phyloP scores from a whole-genome alignment of 2,888 invertebrate species.

The Lacanobia wlatinum region DNA sequence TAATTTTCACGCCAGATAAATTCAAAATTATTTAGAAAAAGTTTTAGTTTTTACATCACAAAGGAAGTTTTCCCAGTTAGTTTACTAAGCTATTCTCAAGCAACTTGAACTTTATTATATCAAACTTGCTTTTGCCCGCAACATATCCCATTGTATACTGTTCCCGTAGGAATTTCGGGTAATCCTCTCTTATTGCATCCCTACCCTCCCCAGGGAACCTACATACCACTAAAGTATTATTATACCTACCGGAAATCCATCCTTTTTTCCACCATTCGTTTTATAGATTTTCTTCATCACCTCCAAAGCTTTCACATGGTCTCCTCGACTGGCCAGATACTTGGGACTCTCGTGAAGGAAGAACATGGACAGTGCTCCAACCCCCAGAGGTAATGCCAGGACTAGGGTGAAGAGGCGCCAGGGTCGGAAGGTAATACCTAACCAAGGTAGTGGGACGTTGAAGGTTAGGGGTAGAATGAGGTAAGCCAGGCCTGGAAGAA shows the following conservation, averaged over 20 bases:
- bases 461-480: conserved; percentile 91
- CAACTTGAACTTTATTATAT: too few relatives aligned
- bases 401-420: conserved; percentile 93
- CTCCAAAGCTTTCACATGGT: conserved; percentile 89
- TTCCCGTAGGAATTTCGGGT: too few relatives aligned
- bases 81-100: too few relatives aligned
- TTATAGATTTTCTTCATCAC: conserved; percentile 74
- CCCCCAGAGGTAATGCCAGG: conserved; percentile 73
- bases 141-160: too few relatives aligned
- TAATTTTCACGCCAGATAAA: too few relatives aligned
- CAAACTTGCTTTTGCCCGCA: too few relatives aligned
- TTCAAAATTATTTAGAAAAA: too few relatives aligned
- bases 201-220: too few relatives aligned
- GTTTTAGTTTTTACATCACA: too few relatives aligned
- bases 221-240: neutral
- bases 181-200: too few relatives aligned
- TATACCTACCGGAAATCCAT: conserved; percentile 72
- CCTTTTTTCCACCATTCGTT: conserved; percentile 72
- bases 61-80: too few relatives aligned
- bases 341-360: conserved; percentile 94
- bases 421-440: conserved; percentile 90
- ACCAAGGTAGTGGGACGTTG: conserved; percentile 75
- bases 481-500: conserved; percentile 91
- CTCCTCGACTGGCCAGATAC: conserved; percentile 92
- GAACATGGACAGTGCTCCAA: conserved; percentile 90